A percentile compares a stretch with the other conserved stretches of the same genome.
Evolutionary conservation across 2,113 vertebrate species (phyloP).

Genomic region (Sylvicapra grimmia): DNA sequence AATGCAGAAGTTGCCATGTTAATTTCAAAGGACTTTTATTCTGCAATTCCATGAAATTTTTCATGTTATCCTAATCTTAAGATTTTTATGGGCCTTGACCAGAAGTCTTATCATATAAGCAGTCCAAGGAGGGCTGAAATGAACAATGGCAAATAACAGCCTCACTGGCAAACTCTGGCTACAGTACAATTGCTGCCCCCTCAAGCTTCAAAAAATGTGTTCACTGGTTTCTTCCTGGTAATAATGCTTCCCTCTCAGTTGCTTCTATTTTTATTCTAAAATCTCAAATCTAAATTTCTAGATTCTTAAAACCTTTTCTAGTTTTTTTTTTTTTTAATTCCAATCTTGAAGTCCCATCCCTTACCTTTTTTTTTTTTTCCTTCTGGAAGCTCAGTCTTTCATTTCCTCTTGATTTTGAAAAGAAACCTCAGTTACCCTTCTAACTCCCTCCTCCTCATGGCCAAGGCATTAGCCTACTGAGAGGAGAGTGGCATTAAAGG

Average conservation of each 20-base stretch:
- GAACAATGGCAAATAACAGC: not conserved
- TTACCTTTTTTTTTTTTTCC: not conserved
- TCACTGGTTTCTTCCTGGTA: not conserved
- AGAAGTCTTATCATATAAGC: not conserved
- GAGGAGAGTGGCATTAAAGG: not conserved
- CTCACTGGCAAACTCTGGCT: not conserved
- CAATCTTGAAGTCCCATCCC: accelerated
- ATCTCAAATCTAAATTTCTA: not conserved
- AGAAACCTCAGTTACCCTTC: not conserved
- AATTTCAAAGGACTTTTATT: constrained; percentile 61
- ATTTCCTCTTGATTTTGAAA: not conserved
- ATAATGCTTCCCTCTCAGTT: not conserved
- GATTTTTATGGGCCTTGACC: not conserved
- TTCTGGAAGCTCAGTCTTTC: not conserved
- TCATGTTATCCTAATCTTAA: not conserved
- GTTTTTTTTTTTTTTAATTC: not conserved
- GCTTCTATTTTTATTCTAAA: not conserved
- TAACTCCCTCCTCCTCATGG: not conserved
- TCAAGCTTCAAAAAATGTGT: not conserved
- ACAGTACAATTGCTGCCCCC: not conserved
- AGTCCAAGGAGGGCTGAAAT: not conserved
- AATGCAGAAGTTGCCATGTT: constrained; percentile 31
- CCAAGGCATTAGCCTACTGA: not conserved
- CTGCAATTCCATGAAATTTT: constrained; percentile 29
- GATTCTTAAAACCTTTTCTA: not conserved